Conservation (phyloP, 2,888 invertebrate species). For the Drosophila neotestacea region DNA sequence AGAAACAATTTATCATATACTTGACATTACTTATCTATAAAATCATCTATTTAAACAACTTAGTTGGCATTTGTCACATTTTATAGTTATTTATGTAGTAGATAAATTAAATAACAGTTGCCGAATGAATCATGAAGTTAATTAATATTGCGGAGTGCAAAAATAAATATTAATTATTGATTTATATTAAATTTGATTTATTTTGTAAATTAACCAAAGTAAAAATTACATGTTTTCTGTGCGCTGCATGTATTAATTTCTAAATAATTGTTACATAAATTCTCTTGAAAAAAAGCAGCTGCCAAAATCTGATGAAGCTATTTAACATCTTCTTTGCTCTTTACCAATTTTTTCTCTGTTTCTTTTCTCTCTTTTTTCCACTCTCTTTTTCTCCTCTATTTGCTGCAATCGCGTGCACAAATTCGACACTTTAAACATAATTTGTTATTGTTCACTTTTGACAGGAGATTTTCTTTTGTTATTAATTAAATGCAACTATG, state of each 20-base stretch:
- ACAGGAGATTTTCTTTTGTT: slow-evolving; percentile 33
- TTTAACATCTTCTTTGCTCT: slow-evolving; percentile 5
- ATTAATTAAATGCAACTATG: slow-evolving; percentile 33
- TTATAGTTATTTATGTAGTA: background rate
- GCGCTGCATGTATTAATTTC: background rate
- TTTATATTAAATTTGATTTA: background rate
- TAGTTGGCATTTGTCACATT: slow-evolving; percentile 2
- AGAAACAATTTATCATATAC: background rate
- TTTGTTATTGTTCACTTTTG: slow-evolving; percentile 19
- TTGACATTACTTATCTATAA: background rate
- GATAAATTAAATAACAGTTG: too few relatives aligned
- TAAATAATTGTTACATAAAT: background rate
- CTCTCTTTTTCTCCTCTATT: background rate
- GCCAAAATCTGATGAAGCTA: background rate
- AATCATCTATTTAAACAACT: background rate
- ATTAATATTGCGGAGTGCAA: background rate
- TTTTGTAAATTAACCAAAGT: background rate
- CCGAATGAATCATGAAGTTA: background rate
- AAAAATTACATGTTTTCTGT: background rate
- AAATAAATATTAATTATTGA: slow-evolving; percentile 1
- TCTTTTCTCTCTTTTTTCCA: background rate
- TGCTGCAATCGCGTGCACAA: slow-evolving; percentile 54
- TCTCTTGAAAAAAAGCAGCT: slow-evolving; percentile 5
- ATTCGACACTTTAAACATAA: slow-evolving; percentile 27
- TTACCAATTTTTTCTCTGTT: background rate